These are phyloP conservation scores for Psilopogon haemacephalus DNA, from an alignment of 2,113 vertebrate genomes.

Conservation along the genomic window DNA sequence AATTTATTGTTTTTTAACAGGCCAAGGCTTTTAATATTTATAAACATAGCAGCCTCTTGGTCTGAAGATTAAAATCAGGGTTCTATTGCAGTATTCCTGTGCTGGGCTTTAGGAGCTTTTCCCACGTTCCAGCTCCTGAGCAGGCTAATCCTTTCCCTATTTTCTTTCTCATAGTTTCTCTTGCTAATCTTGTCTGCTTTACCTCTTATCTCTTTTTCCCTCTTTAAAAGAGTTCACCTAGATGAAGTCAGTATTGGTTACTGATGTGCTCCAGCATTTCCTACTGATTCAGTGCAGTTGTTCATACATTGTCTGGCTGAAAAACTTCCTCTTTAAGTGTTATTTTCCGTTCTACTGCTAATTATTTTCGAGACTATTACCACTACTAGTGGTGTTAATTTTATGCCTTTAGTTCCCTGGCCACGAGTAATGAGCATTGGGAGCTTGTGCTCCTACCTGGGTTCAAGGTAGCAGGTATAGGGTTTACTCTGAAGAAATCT, in stretches of 20 bases:
- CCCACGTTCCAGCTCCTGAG: not conserved
- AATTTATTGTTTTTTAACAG: not conserved
- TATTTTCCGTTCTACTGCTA: too few relatives aligned
- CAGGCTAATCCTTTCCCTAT: not conserved
- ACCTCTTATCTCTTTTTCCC: not conserved
- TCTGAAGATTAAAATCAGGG: not conserved
- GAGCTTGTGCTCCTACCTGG: not conserved
- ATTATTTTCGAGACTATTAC: too few relatives aligned
- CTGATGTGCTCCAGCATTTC: not conserved
- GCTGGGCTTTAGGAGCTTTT: not conserved
- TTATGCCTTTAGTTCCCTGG: accelerated
- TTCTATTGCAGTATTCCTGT: not conserved
- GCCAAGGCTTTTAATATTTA: not conserved
- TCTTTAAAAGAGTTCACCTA: too few relatives aligned
- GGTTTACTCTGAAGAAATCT: not conserved
- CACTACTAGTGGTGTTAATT: not conserved
- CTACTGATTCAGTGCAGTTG: not conserved
- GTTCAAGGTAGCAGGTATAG: not conserved
- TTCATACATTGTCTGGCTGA: not conserved
- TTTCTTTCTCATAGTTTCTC: not conserved
- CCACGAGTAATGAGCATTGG: not conserved
- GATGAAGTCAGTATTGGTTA: not conserved
- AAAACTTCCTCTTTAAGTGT: accelerated
- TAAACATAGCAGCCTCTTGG: not conserved
- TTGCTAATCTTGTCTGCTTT: not conserved